These are phyloP conservation scores for Thalassarche chlororhynchos DNA, from an alignment of 2,113 vertebrate species.

Conservation along the genomic window DNA sequence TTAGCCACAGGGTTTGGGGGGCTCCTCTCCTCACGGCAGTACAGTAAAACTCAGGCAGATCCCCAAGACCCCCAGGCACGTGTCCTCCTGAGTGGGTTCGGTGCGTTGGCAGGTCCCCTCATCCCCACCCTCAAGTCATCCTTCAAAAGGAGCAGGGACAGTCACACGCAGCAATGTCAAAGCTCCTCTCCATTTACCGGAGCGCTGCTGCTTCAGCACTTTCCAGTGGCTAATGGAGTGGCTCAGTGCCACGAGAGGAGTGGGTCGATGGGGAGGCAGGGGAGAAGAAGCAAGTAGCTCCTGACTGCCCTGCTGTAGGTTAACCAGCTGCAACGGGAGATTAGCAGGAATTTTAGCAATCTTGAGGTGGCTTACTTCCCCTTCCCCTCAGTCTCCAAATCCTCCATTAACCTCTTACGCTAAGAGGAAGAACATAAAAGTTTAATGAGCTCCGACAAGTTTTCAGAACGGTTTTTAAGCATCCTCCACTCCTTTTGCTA, in stretches of 20 bases:
- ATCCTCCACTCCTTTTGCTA: not conserved
- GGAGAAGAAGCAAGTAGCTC: not conserved
- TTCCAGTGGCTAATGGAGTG: conserved; percentile 13
- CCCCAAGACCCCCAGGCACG: not conserved
- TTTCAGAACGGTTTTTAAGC: not conserved
- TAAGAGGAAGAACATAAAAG: not conserved
- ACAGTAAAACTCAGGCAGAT: not conserved
- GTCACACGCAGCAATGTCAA: not conserved
- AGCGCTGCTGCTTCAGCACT: conserved; percentile 55
- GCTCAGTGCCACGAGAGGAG: not conserved
- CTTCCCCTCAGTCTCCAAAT: not conserved
- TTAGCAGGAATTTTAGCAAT: not conserved
- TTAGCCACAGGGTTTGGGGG: not conserved
- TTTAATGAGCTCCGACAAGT: not conserved
- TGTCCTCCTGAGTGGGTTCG: not conserved
- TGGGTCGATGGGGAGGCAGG: not conserved
- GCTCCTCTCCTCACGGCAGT: not conserved
- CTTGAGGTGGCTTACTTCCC: not conserved
- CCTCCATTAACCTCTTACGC: not conserved
- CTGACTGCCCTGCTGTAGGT: not conserved
- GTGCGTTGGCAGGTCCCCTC: not conserved
- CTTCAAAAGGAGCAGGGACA: not conserved
- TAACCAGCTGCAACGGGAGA: not conserved
- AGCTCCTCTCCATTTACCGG: conserved; percentile 36
- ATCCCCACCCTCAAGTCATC: not conserved